These are phyloP conservation scores for Amblyopsis hoosieri DNA, from an alignment of 2,797 vertebrate species.

Conservation along the genomic window DNA sequence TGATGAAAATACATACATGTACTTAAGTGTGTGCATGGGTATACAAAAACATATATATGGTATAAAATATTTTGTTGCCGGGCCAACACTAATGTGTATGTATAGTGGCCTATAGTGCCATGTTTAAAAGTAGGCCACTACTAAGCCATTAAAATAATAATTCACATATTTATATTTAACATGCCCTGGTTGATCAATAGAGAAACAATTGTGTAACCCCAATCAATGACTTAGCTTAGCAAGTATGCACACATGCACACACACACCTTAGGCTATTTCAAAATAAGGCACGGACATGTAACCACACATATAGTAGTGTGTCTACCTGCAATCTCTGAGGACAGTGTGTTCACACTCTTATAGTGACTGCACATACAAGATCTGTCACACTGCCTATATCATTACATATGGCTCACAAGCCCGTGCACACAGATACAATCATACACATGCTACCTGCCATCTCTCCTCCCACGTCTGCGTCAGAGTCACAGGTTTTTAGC, in stretches of 20 bases:
- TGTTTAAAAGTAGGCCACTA: too few relatives aligned
- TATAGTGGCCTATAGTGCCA: too few relatives aligned
- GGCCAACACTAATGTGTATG: too few relatives aligned
- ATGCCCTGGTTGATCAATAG: neutral
- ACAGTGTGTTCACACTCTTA: too few relatives aligned
- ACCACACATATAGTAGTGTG: neutral
- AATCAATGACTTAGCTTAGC: conserved; percentile 1
- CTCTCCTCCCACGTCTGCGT: neutral
- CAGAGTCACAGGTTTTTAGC: neutral
- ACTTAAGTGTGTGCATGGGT: too few relatives aligned
- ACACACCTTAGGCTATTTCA: neutral
- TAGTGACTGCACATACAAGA: too few relatives aligned
- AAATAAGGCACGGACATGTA: neutral
- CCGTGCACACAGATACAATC: neutral
- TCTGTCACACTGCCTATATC: neutral
- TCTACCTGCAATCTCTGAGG: too few relatives aligned
- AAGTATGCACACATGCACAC: conserved; percentile 10
- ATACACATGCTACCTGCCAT: neutral
- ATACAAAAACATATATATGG: too few relatives aligned
- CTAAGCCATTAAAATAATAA: too few relatives aligned
- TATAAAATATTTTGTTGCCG: too few relatives aligned
- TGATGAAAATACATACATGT: too few relatives aligned
- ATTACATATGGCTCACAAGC: neutral
- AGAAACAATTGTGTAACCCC: conserved; percentile 6
- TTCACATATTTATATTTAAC: too few relatives aligned